These are phyloP conservation scores for Stigmatopora nigra DNA, from an alignment of 2,113 vertebrate species.

Conservation along the genomic window DNA sequence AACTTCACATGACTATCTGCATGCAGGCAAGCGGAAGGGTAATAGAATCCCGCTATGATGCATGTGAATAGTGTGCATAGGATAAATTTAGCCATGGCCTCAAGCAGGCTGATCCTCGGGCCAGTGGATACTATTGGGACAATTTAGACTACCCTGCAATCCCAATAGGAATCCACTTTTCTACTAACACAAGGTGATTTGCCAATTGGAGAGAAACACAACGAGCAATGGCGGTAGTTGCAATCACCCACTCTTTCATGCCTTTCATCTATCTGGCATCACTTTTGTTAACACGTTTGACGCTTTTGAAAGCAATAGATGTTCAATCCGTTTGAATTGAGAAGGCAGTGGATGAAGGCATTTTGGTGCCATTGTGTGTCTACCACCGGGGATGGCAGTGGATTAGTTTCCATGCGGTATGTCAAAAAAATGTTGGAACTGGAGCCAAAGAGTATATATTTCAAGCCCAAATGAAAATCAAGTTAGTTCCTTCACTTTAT, in stretches of 20 bases:
- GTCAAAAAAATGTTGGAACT: too few relatives aligned
- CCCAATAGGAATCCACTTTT: constrained; percentile 58
- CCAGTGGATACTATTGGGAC: constrained; percentile 12
- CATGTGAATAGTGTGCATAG: constrained; percentile 43
- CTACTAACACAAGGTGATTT: constrained; percentile 40
- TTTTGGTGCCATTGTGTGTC: too few relatives aligned
- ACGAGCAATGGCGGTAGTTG: constrained; percentile 35
- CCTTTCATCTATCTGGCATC: too few relatives aligned
- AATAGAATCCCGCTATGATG: constrained; percentile 70
- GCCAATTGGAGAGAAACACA: constrained; percentile 50
- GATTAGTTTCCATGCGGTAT: too few relatives aligned
- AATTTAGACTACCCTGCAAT: constrained; percentile 13
- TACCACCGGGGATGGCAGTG: too few relatives aligned
- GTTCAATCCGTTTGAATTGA: too few relatives aligned
- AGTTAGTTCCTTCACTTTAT: too few relatives aligned
- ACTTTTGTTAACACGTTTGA: too few relatives aligned
- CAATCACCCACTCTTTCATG: not conserved
- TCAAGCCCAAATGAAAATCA: too few relatives aligned
- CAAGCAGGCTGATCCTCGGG: constrained; percentile 31
- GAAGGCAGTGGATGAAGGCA: too few relatives aligned
- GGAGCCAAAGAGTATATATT: too few relatives aligned
- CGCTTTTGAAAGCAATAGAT: too few relatives aligned
- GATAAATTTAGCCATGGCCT: constrained; percentile 66
- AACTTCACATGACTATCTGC: constrained; percentile 58
- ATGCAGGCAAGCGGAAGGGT: constrained; percentile 47